A percentile compares a stretch with the other conserved stretches of the same genome.
These are phyloP conservation scores for Agelastica alni DNA, from an alignment of 2,888 invertebrate species.

Conservation along the genomic window DNA sequence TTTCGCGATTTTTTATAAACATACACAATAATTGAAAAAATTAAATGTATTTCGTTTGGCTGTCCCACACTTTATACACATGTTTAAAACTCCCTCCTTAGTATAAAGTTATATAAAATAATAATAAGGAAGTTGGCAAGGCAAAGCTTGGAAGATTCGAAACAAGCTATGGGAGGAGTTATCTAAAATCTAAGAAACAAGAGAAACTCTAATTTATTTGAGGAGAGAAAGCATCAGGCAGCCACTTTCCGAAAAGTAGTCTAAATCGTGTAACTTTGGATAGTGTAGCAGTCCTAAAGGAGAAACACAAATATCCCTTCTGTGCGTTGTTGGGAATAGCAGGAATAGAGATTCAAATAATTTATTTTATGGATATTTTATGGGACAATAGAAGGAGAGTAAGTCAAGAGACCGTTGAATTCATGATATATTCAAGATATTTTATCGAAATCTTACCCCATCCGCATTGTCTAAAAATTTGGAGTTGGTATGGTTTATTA, in stretches of 20 bases:
- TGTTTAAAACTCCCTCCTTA: too few species aligned
- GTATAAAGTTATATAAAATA: conserved; percentile 6
- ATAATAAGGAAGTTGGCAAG: conserved; percentile 11
- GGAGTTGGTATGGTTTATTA: too few species aligned
- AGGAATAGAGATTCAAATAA: conserved; percentile 14
- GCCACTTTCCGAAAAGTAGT: conserved; percentile 17
- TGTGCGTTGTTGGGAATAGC: neutral
- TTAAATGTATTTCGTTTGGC: too few species aligned
- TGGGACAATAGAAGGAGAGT: neutral
- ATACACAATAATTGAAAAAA: too few species aligned
- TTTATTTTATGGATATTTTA: conserved; percentile 20
- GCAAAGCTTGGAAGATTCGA: conserved; percentile 2
- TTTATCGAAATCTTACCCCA: too few species aligned
- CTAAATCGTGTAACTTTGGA: conserved; percentile 19
- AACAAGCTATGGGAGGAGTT: conserved; percentile 30
- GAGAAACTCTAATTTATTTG: conserved; percentile 22
- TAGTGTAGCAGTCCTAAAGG: conserved; percentile 8
- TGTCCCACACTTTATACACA: too few species aligned
- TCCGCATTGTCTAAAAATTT: too few species aligned
- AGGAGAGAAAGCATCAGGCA: conserved; percentile 19
- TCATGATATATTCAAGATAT: too few species aligned
- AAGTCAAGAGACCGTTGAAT: too few species aligned
- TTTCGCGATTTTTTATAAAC: too few species aligned
- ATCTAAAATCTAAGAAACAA: conserved; percentile 28
- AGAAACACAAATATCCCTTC: conserved; percentile 13